phyloP scores from a whole-genome alignment of 2,797 vertebrate genomes.

The Premnoplex brunnescens region DNA sequence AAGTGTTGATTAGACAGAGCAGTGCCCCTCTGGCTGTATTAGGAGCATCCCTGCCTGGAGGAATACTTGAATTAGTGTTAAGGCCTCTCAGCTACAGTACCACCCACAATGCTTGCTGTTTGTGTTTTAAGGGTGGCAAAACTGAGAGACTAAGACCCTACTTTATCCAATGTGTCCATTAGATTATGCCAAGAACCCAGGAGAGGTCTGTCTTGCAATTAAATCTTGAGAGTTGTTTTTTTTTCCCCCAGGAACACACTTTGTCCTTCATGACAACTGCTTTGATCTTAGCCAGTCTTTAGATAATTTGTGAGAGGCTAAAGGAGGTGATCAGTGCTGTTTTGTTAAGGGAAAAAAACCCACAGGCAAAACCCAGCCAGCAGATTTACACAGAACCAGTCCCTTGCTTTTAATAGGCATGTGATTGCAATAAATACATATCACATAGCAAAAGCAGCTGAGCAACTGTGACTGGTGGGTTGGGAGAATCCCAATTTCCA shows the following conservation, averaged over 20 bases:
- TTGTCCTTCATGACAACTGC: background rate
- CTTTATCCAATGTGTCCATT: background rate
- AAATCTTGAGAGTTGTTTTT: background rate
- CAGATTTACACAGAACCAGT: background rate
- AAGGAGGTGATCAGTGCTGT: background rate
- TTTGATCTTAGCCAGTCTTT: background rate
- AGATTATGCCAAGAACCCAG: background rate
- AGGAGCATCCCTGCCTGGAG: background rate
- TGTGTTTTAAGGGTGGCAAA: background rate
- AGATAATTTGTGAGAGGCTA: background rate
- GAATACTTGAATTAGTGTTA: background rate
- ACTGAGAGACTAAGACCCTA: background rate
- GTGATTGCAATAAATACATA: background rate
- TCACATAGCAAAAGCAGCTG: background rate
- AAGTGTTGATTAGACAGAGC: background rate
- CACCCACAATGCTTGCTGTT: rapidly evolving
- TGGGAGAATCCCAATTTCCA: background rate
- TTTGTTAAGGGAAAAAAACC: background rate
- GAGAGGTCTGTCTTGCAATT: background rate
- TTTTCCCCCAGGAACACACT: background rate
- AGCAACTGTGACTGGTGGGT: background rate
- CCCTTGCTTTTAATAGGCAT: background rate
- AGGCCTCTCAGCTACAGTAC: background rate
- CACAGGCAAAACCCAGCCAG: background rate
- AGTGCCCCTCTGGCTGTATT: background rate